A percentile compares a stretch with the other conserved stretches of the same genome.
Conservation (phyloP, 2,113 vertebrate genomes). For the Tetraodon nigroviridis region DNA sequence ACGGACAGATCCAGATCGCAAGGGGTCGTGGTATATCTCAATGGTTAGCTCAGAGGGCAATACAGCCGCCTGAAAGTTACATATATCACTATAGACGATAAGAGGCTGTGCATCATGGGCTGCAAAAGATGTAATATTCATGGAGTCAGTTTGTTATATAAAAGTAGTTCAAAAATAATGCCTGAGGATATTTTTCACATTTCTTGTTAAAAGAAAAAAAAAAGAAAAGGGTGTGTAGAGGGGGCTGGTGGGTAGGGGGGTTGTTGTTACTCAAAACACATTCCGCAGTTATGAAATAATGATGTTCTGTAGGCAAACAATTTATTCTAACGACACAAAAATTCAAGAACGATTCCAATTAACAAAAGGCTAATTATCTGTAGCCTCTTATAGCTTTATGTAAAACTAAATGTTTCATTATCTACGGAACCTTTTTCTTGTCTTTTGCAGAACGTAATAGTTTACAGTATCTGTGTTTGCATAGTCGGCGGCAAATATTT, state of each 20-base stretch:
- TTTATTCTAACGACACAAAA: conserved; percentile 47
- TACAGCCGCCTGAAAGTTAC: conserved; percentile 29
- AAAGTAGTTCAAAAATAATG: conserved; percentile 53
- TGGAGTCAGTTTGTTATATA: conserved; percentile 55
- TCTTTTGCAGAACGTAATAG: not conserved
- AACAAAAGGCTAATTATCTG: conserved; percentile 62
- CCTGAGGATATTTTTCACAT: conserved; percentile 57
- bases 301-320: conserved; percentile 59
- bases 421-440: not conserved
- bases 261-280: conserved; percentile 44
- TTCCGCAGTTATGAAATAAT: conserved; percentile 57
- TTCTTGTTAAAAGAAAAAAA: conserved; percentile 55
- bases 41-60: conserved; percentile 37
- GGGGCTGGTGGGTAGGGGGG: conserved; percentile 3
- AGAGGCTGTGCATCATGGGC: conserved; percentile 3
- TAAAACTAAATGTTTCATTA: conserved; percentile 29
- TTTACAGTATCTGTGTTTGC: no score
- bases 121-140: conserved; percentile 53
- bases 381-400: conserved; percentile 49
- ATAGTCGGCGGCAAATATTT: no score
- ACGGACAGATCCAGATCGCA: conserved; percentile 56
- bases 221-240: not conserved
- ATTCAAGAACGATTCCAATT: conserved; percentile 59
- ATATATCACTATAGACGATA: conserved; percentile 24
- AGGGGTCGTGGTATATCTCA: conserved; percentile 32